Evolutionary conservation across 2,888 invertebrate genomes (phyloP).

Genomic region (Polymixis lichenea): DNA sequence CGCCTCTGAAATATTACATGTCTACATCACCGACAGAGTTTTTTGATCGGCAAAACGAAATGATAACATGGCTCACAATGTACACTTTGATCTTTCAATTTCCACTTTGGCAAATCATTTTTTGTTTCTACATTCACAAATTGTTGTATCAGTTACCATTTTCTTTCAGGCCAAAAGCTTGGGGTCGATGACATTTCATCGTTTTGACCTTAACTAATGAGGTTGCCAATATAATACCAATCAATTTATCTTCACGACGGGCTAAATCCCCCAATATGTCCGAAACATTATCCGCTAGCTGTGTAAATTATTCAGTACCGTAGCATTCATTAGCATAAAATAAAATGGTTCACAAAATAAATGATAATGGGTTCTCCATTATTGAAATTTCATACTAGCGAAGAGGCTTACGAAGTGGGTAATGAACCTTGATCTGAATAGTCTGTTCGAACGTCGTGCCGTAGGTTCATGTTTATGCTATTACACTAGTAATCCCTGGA

Average conservation of each 20-base stretch:
- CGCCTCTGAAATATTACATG: conserved; percentile 44
- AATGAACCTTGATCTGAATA: conserved; percentile 63
- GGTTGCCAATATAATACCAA: conserved; percentile 36
- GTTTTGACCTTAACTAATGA: conserved; percentile 40
- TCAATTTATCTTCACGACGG: conserved; percentile 50
- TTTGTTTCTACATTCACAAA: conserved; percentile 34
- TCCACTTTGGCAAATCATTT: conserved; percentile 41
- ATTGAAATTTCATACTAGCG: conserved; percentile 64
- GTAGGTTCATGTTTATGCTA: conserved; percentile 46
- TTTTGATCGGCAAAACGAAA: conserved; percentile 45
- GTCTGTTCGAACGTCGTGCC: conserved; percentile 25
- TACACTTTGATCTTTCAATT: conserved; percentile 57
- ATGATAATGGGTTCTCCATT: conserved; percentile 59
- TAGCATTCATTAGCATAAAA: conserved; percentile 64
- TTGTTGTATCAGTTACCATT: conserved; percentile 20
- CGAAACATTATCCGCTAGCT: conserved; percentile 47
- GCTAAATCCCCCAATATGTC: conserved; percentile 52
- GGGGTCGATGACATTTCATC: conserved; percentile 3
- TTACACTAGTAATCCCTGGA: conserved; percentile 28
- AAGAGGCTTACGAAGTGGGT: conserved; percentile 57
- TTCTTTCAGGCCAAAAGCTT: background rate
- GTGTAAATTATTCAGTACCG: conserved; percentile 61
- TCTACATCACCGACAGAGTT: conserved; percentile 40
- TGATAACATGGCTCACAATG: conserved; percentile 35
- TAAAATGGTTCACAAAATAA: conserved; percentile 67